phyloP scores from a whole-genome alignment of 1,140 invertebrate genomes.

The Thereuonema tuberculata region DNA sequence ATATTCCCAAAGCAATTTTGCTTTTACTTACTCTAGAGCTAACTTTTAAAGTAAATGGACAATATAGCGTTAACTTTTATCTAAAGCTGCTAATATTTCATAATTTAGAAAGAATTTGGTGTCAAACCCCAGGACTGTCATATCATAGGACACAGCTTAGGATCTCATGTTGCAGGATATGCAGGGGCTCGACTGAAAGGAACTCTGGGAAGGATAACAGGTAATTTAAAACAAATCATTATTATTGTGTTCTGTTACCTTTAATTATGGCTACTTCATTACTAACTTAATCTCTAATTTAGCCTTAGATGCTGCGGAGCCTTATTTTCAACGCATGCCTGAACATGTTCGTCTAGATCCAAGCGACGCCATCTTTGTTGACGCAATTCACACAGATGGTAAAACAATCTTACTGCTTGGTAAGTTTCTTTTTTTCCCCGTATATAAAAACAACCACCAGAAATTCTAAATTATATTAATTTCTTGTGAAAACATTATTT shows the following conservation, averaged over 20 bases:
- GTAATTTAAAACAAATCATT: constrained; percentile 30
- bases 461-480: too few relatives aligned
- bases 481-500: too few relatives aligned
- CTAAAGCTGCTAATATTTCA: too few relatives aligned
- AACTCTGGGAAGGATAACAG: constrained; percentile 49
- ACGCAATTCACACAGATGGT: constrained; percentile 76
- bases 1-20: too few relatives aligned
- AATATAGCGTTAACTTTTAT: too few relatives aligned
- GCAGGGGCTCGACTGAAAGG: constrained; percentile 51
- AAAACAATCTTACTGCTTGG: constrained; percentile 69
- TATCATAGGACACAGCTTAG: constrained; percentile 79
- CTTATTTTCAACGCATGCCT: constrained; percentile 76
- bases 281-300: not conserved
- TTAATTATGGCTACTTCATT: too few relatives aligned
- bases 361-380: constrained; percentile 64
- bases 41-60: too few relatives aligned
- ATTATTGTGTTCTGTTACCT: too few relatives aligned
- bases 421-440: too few relatives aligned
- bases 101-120: not conserved
- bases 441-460: too few relatives aligned
- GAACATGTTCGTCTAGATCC: constrained; percentile 58
- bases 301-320: constrained; percentile 69
- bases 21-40: too few relatives aligned
- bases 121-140: constrained; percentile 42
- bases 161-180: constrained; percentile 71